phyloP scores from a whole-genome alignment of 2,113 vertebrate genomes.

The Pachypanchax playfairii region DNA sequence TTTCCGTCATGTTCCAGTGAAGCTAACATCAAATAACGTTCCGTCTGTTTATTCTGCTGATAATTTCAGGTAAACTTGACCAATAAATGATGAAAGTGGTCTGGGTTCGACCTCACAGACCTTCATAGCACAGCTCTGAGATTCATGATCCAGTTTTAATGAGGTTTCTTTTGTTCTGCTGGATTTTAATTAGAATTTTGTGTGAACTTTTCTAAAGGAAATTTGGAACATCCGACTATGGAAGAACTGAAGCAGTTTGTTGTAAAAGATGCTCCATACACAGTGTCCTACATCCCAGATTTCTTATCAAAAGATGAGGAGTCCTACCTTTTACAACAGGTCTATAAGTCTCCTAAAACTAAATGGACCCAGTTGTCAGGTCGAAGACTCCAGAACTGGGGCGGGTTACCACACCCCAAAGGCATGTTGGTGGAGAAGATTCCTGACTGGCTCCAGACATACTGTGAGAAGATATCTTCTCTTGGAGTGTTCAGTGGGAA shows the following conservation, averaged over 20 bases:
- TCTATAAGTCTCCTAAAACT: constrained; percentile 87
- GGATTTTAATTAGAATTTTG: constrained; percentile 53
- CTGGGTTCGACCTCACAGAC: no score
- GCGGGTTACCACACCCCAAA: constrained; percentile 85
- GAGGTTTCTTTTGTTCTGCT: no score
- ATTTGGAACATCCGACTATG: constrained; percentile 62
- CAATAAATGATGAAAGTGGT: no score
- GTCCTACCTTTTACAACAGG: constrained; percentile 83
- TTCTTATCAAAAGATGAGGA: constrained; percentile 87
- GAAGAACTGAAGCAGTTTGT: constrained; percentile 69
- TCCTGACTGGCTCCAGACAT: constrained; percentile 84
- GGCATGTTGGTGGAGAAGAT: constrained; percentile 88
- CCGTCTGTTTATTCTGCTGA: no score
- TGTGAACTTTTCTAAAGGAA: constrained; percentile 62
- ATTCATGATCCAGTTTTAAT: no score
- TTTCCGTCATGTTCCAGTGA: no score
- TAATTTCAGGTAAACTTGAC: no score
- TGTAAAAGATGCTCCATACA: constrained; percentile 74
- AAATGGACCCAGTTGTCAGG: constrained; percentile 91
- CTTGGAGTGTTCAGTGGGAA: constrained; percentile 83
- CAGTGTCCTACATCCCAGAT: constrained; percentile 86
- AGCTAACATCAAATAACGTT: no score
- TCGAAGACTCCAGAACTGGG: constrained; percentile 90
- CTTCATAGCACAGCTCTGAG: no score
- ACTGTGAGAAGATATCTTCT: constrained; percentile 83